phyloP scores from a whole-genome alignment of 2,888 invertebrate species.

The Incurvaria masculella region DNA sequence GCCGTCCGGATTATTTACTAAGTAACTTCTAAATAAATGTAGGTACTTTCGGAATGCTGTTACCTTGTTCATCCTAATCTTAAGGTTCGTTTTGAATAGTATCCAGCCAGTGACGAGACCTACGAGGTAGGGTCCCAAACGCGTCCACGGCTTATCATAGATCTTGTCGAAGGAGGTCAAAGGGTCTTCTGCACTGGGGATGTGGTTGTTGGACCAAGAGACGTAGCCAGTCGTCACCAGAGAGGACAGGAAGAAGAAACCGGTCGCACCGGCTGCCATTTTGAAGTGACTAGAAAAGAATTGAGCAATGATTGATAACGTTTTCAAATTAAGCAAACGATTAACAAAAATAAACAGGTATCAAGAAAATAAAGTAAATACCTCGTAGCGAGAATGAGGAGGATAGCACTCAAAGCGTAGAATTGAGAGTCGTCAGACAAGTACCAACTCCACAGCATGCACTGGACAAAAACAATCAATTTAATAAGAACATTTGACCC shows the following conservation, averaged over 20 bases:
- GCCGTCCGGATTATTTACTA: no score
- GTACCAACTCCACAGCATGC: conserved; percentile 92
- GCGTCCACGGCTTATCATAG: conserved; percentile 87
- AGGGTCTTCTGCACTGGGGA: conserved; percentile 76
- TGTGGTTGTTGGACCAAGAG: conserved; percentile 74
- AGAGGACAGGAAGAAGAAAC: conserved; percentile 68
- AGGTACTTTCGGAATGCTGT: no score
- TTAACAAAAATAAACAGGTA: background rate
- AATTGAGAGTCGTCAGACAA: conserved; percentile 85
- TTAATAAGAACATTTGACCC: no score
- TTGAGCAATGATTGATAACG: background rate
- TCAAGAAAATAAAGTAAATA: conserved; percentile 17
- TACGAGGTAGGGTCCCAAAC: conserved; percentile 79
- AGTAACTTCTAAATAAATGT: no score
- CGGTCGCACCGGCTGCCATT: conserved; percentile 63
- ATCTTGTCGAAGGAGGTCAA: conserved; percentile 84
- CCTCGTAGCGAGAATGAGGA: conserved; percentile 75
- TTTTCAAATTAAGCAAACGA: background rate
- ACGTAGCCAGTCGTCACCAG: conserved; percentile 79
- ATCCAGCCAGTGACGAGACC: conserved; percentile 85
- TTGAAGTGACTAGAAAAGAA: conserved; percentile 66
- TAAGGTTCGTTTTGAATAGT: conserved; percentile 77
- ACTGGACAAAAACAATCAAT: no score
- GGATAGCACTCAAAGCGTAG: conserved; percentile 76
- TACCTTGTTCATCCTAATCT: conserved; percentile 70